phyloP scores from a whole-genome alignment of 2,888 invertebrate genomes.

The Itoplectis maculator region DNA sequence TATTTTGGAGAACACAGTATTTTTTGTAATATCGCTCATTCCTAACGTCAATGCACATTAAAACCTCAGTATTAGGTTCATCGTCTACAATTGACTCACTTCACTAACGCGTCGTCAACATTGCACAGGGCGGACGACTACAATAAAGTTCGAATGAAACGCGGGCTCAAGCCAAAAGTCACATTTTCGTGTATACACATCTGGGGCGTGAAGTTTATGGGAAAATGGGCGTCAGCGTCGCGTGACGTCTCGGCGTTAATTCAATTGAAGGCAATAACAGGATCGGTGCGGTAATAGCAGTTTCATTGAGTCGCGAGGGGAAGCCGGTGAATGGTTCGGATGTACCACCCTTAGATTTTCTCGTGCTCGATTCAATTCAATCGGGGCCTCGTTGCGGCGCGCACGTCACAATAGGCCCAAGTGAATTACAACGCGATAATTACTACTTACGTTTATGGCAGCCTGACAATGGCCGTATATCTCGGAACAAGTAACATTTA shows the following conservation, averaged over 20 bases:
- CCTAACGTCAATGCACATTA: background rate
- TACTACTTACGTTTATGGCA: slow-evolving; percentile 48
- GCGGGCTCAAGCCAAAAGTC: background rate
- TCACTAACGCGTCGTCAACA: background rate
- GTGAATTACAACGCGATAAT: slow-evolving; percentile 57
- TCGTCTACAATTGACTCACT: background rate
- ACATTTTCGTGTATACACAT: slow-evolving; percentile 9
- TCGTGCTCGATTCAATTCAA: slow-evolving; percentile 9
- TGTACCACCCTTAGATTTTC: slow-evolving; percentile 29
- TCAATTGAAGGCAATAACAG: slow-evolving; percentile 59
- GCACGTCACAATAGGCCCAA: slow-evolving; percentile 47
- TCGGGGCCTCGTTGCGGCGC: slow-evolving; percentile 31
- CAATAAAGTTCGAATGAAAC: slow-evolving; percentile 32
- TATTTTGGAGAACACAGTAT: no score
- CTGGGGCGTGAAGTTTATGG: slow-evolving; percentile 56
- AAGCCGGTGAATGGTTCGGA: background rate
- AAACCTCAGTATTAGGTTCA: background rate
- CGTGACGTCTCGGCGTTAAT: slow-evolving; percentile 44
- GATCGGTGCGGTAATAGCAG: slow-evolving; percentile 50
- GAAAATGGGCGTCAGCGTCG: slow-evolving; percentile 54
- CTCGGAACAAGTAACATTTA: background rate
- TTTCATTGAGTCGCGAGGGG: slow-evolving; percentile 34
- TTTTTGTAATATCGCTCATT: no score
- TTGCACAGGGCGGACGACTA: background rate
- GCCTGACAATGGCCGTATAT: background rate